A percentile compares a stretch with the other conserved stretches of the same genome.
phyloP scores from a whole-genome alignment of 2,888 invertebrate species.

The Andrena hattorfiana region DNA sequence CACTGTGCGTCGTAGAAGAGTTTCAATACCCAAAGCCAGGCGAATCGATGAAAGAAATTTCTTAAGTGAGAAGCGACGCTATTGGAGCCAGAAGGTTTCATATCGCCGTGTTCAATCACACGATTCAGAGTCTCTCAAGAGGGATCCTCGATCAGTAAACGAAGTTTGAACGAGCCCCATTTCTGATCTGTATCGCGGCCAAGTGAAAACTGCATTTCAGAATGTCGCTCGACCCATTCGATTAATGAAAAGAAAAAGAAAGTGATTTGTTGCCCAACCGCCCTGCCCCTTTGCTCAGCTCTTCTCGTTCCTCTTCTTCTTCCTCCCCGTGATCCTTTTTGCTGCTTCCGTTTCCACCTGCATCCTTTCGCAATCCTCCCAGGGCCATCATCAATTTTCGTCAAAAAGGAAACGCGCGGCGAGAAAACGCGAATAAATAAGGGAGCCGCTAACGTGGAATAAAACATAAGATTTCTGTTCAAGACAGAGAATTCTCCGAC shows the following conservation, averaged over 20 bases:
- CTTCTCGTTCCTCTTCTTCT: not conserved
- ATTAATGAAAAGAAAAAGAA: constrained; percentile 34
- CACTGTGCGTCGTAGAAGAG: too few species aligned
- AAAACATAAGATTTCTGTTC: not conserved
- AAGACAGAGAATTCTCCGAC: not conserved
- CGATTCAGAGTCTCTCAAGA: not conserved
- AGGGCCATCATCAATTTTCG: constrained; percentile 29
- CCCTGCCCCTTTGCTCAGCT: not conserved
- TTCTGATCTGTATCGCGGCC: constrained; percentile 14
- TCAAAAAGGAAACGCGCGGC: not conserved
- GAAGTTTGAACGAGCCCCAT: not conserved
- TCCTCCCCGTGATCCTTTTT: not conserved
- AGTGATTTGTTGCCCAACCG: constrained; percentile 27
- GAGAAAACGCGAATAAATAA: not conserved
- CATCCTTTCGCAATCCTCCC: not conserved
- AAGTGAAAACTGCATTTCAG: constrained; percentile 39
- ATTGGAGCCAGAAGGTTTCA: not conserved
- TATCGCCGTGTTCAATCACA: not conserved
- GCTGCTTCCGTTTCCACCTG: not conserved
- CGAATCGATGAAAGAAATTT: not conserved
- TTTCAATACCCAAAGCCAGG: not conserved
- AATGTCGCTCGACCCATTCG: constrained; percentile 24
- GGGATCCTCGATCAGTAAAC: not conserved
- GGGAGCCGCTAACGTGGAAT: not conserved
- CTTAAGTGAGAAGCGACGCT: not conserved